Conservation (phyloP, 2,113 vertebrate species). For the Trachemys scripta region DNA sequence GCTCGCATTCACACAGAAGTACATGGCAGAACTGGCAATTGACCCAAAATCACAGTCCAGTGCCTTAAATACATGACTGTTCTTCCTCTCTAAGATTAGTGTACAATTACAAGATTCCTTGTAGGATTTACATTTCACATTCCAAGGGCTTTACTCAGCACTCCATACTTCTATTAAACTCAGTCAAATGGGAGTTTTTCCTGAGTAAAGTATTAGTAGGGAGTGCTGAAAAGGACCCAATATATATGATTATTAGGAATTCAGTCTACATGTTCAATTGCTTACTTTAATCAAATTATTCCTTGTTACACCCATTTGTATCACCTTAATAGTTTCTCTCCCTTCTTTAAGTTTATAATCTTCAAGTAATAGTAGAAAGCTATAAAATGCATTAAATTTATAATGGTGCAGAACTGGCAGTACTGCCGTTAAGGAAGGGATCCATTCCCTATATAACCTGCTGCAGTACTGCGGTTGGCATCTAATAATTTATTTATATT, state of each 20-base stretch:
- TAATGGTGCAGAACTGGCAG: not conserved
- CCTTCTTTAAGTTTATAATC: not conserved
- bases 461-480: not conserved
- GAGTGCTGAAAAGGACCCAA: not conserved
- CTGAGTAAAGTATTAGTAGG: not conserved
- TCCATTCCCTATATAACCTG: not conserved
- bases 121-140: not conserved
- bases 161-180: not conserved
- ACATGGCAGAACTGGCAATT: not conserved
- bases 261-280: not conserved
- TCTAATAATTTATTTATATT: constrained; percentile 23
- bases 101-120: not conserved
- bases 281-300: not conserved
- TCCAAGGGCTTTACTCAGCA: not conserved
- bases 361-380: not conserved
- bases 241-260: not conserved
- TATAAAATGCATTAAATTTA: not conserved
- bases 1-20: not conserved
- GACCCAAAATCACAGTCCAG: not conserved
- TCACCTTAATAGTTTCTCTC: not conserved
- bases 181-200: not conserved
- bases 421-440: not conserved
- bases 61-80: not conserved
- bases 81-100: not conserved
- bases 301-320: not conserved